These are phyloP conservation scores for Meriones unguiculatus DNA, from an alignment of 2,113 vertebrate genomes.

Conservation along the genomic window DNA sequence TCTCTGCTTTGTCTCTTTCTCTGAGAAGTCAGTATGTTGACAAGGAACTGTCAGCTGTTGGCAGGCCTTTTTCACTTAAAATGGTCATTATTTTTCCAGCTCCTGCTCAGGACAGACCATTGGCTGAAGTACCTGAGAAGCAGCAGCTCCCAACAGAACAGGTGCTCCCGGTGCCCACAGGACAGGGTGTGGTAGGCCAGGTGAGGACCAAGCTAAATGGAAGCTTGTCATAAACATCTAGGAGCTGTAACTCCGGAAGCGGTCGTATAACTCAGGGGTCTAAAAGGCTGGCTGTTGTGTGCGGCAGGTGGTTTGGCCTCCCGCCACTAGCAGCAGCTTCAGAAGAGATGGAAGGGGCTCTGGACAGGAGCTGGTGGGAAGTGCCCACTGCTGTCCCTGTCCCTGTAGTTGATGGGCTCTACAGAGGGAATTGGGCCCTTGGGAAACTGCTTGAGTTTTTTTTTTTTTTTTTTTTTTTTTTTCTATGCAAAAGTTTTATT, in stretches of 20 bases:
- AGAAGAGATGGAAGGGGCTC: no score
- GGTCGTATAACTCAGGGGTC: neutral
- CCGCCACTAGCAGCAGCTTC: no score
- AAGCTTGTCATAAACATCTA: neutral
- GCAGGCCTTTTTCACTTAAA: neutral
- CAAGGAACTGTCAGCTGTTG: neutral
- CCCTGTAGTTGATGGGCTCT: neutral
- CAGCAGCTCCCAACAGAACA: conserved; percentile 56
- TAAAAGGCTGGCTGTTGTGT: neutral
- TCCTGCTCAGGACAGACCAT: conserved; percentile 60
- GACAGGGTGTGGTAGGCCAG: conserved; percentile 60
- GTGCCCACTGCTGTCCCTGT: neutral
- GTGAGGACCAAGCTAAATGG: conserved; percentile 38
- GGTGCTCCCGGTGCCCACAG: conserved; percentile 23
- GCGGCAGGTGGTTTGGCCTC: no score
- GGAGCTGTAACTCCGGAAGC: neutral
- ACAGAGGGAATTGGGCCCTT: neutral
- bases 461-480: no score
- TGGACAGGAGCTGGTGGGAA: neutral
- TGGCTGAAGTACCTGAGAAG: conserved; percentile 61
- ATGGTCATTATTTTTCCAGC: conserved; percentile 49
- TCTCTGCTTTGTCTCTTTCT: neutral
- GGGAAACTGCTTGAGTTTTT: neutral
- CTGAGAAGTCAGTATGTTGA: neutral
- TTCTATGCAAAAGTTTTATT: no score